These are phyloP conservation scores for Micrasema minimum DNA, from an alignment of 1,140 invertebrate genomes.

Conservation along the genomic window DNA sequence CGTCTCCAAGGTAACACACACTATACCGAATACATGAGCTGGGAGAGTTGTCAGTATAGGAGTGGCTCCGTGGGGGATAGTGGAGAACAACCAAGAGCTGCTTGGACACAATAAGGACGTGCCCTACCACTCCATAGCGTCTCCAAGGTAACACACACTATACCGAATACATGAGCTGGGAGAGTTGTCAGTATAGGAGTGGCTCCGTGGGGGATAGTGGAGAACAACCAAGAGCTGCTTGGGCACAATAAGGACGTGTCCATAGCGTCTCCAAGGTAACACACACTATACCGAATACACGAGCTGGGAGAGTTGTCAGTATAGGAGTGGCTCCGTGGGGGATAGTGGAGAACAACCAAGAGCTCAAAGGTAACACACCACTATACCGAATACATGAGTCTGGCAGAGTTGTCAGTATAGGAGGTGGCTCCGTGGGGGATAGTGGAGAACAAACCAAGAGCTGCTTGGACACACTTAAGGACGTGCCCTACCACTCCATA, in stretches of 20 bases:
- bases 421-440: slow-evolving; percentile 98
- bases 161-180: no score
- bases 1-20: no score
- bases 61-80: slow-evolving; percentile 97
- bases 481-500: slow-evolving; percentile 86
- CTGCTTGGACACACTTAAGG: slow-evolving; percentile 85
- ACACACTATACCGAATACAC: no score
- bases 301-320: slow-evolving; percentile 90
- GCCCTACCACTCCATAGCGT: slow-evolving; percentile 86
- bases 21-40: no score
- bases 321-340: slow-evolving; percentile 99
- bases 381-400: slow-evolving; percentile 88
- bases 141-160: no score
- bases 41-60: slow-evolving; percentile 95
- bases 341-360: slow-evolving; percentile 94
- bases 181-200: slow-evolving; percentile 96
- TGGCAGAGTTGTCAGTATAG: slow-evolving; percentile 93
- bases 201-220: slow-evolving; percentile 97
- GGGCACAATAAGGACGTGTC: slow-evolving; percentile 85
- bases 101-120: slow-evolving; percentile 85
- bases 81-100: slow-evolving; percentile 93
- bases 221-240: slow-evolving; percentile 91
- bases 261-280: slow-evolving; percentile 87
- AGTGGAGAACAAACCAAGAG: slow-evolving; percentile 92
- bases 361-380: no score